Evolutionary conservation across 2,797 vertebrate genomes (phyloP), one percentile per base, ranked within the genome.

Genomic region (Lagodon rhomboides): DNA sequence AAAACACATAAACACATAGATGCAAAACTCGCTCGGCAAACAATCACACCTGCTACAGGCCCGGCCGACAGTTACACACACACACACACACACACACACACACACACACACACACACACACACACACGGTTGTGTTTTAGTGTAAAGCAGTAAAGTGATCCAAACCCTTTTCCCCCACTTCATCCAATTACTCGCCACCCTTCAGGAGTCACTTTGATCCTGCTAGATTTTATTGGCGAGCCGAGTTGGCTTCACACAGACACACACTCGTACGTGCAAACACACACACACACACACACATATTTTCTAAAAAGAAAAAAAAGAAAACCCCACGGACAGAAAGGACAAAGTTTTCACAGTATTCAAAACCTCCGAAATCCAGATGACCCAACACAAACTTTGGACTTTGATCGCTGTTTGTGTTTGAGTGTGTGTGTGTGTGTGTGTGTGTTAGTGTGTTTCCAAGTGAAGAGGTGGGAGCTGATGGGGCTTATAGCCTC

Each of bases 401-500:
- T 23, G 59, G 73, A 76, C 75, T 79, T 76, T 82, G 69, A 66
- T 58, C 49, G 61, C 8, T 73, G 12, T 1, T n/a, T 56, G 23
- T 38, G 4, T 27, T 55, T 54, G 41, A 15, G 18, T 12, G 27
- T 17, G 47, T 75, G 27, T 47, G 23, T 60, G 23, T 62, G 11
- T 61, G 65, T 62, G 44, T 58, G 58, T 62, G n/a, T 18, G 20
- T 49, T 34, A 55, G 47, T 46, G 34, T 34, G 20, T 34, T 17
- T 51, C 12, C 12, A 44, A 44, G 27, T 12, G 30, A 56, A 62
- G 58, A 34, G 25, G 59, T 66, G 49, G 22, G 18, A 66, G 65
- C 53, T 64, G 43, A 58, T 49, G 41, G 64, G 55, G 60, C 61
- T 79, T 72, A 82, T 83, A 82, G 38, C 53, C 76, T 75, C 77